A percentile compares a stretch with the other conserved stretches of the same genome.
phyloP scores from a whole-genome alignment of 2,113 vertebrate genomes.

The Heptranchias perlo region DNA sequence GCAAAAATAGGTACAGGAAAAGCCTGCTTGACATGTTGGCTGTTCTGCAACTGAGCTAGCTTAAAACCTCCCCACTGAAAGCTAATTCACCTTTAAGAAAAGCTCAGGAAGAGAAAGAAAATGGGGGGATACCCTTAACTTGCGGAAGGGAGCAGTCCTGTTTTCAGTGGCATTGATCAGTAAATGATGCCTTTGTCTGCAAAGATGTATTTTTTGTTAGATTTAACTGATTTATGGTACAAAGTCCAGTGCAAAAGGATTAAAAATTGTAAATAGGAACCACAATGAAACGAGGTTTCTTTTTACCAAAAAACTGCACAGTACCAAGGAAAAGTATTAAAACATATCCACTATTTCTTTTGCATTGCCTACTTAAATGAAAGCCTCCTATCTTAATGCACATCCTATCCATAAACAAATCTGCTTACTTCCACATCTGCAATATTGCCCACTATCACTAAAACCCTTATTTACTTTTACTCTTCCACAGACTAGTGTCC shows the following conservation, averaged over 20 bases:
- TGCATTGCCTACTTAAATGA: background rate
- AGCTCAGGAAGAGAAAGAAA: background rate
- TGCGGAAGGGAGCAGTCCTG: background rate
- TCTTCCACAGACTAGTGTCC: no score
- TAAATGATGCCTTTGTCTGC: background rate
- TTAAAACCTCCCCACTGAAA: background rate
- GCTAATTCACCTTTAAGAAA: background rate
- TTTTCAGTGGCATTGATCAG: background rate
- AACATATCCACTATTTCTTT: background rate
- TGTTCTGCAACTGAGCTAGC: no score
- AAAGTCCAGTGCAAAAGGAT: background rate
- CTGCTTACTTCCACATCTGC: background rate
- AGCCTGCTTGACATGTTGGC: background rate
- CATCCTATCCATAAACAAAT: background rate
- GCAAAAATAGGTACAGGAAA: background rate
- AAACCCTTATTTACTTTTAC: no score
- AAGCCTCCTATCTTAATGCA: background rate
- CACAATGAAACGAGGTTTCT: background rate
- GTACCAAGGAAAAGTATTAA: background rate
- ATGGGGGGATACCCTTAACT: background rate
- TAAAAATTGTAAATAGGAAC: background rate
- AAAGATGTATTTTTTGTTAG: constrained; percentile 2
- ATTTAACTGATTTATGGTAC: background rate
- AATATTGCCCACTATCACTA: no score
- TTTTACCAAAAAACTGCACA: background rate